Evolutionary conservation across 2,113 vertebrate species (phyloP), one percentile per base, ranked within the genome.

Genomic region (Hylia prasina): DNA sequence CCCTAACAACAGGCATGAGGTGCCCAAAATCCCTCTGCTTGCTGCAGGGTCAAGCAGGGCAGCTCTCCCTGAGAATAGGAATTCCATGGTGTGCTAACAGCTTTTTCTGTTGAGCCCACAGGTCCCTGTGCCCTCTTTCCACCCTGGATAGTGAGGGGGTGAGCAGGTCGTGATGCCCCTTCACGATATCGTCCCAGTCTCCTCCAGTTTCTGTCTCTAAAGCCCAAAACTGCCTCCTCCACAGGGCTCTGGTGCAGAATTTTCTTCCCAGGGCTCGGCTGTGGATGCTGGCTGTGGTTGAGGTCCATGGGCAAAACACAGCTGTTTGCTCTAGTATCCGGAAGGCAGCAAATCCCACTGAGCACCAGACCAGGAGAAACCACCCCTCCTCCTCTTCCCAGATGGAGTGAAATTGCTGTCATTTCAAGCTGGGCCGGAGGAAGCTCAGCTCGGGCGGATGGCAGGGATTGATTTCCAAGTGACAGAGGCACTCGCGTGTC

Each of bases 401-500:
- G 2, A 6, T 15, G 50, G 54, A 73, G 21, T 35, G 53, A 64
- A 91, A 72, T 45, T 61, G n/a, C 40, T 40, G 31, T 61, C 8
- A 3, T 57, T 90, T 94, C 8, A 14, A 66, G 89, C 44, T 31
- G 57, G 53, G 61, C 56, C 82, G 75, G 40, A 81, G 84, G 90
- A 87, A 89, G 51, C 66, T 80, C 2, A 0, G 27, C 89, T 68
- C 64, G 70, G 48, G 63, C 0, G 15, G 77, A 39, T 4, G 45
- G 53, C 69, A 31, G 73, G 78, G 65, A 76, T 87, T 84, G 94
- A 97, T 93, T 95, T 89, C 92, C 78, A 82, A 93, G 90, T 50
- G 76, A 90, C 82, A 88, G 66, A 58, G 57, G 78, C 7, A 3
- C 30, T 91, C 9, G 9, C 0, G 2, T 66, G 73, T 90, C 81